Evolutionary conservation across 1,140 invertebrate species (phyloP).

Genomic region (Tetramorium simillimum): DNA sequence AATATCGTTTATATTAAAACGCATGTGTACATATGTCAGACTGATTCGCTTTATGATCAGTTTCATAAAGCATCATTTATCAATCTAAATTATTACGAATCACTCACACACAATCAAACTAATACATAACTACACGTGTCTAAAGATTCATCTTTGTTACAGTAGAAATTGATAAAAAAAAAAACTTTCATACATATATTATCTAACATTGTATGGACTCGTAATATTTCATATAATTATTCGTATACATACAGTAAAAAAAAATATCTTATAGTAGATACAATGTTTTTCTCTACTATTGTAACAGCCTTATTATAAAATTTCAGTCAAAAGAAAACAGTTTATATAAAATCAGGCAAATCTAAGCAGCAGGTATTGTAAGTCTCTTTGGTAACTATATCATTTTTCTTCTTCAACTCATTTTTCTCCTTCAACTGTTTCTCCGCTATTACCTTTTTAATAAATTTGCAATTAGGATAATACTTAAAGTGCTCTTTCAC

Average conservation of each 20-base stretch:
- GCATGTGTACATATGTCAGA: constrained; percentile 20
- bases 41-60: constrained; percentile 74
- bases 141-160: neutral
- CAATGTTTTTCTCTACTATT: too few species aligned
- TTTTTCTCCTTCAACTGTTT: neutral
- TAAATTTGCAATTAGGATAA: constrained; percentile 91
- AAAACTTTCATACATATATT: too few species aligned
- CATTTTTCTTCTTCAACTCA: too few species aligned
- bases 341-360: too few species aligned
- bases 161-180: neutral
- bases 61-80: constrained; percentile 72
- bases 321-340: too few species aligned
- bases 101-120: neutral
- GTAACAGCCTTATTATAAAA: too few species aligned
- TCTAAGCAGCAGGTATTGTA: too few species aligned
- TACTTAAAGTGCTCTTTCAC: constrained; percentile 95
- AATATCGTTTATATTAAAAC: neutral
- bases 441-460: constrained; percentile 84
- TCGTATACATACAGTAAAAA: too few species aligned
- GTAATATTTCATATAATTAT: too few species aligned
- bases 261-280: too few species aligned
- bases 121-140: neutral
- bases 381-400: too few species aligned
- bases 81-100: constrained; percentile 10
- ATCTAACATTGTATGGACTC: too few species aligned